Evolutionary conservation across 2,888 invertebrate species (phyloP), one percentile per base, ranked within the genome.

Genomic region (Rhodophaea formosa): DNA sequence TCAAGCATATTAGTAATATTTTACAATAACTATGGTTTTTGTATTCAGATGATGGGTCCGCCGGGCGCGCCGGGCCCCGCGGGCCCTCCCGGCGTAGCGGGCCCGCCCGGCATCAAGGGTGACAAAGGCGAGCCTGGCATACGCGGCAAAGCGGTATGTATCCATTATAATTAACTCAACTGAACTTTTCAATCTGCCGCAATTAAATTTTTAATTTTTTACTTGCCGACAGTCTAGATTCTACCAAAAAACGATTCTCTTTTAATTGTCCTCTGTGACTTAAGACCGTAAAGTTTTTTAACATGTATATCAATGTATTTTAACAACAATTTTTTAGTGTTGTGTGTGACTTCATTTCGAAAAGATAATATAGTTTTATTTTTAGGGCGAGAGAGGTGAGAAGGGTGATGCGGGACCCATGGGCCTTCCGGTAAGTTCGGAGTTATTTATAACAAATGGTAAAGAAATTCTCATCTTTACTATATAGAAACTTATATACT

Each of bases 381-480:
- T 80, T 49, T 86, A 97, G 96, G 97, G 97, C 53, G 95, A 95
- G 66, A 95, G 95, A 79, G 97, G 97, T 57, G 92, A 93, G 56
- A 95, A 94, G 84, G 97, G 97, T 59, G 96, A 96, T 83, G 95
- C 95, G 59, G 98, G 98, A 70, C 98, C 98, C 57, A 98, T 98
- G 97, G 98, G 98, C 75, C 92, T 98, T 77, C 98, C 98, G 82
- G 98, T 98, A 93, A 95, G 96, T 95, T 39, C 2, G n/a, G n/a
- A 12, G 10, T 35, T 12, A 12, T 10, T 23, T 5, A 23, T 23
- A 3, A 23, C 3, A 5, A 23, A 23, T 23, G 23, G 3, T 23
- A 23, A 23, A 23, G 23, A 3, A 23, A 23, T 23, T 23, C n/a
- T n/a, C n/a, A n/a, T n/a, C n/a, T n/a, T n/a, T n/a, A n/a, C n/a